Conservation (phyloP, 2,888 invertebrate genomes). For the Aethes cnicana region DNA sequence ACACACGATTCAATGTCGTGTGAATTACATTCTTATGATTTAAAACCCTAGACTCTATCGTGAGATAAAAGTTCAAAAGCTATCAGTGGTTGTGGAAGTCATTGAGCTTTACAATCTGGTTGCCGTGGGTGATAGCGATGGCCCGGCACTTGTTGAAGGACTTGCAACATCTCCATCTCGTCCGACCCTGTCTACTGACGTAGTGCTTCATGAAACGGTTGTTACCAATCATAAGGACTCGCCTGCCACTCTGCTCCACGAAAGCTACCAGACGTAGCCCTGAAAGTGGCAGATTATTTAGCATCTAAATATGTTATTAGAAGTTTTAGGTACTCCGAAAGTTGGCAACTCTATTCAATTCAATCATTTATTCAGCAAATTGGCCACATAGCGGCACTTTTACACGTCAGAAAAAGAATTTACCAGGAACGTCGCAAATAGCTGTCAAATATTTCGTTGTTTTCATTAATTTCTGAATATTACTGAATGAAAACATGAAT, state of each 20-base stretch:
- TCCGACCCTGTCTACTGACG: conserved; percentile 55
- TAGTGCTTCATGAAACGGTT: conserved; percentile 65
- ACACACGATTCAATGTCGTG: no score
- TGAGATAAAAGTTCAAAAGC: conserved; percentile 9
- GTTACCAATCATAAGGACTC: conserved; percentile 56
- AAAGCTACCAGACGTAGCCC: conserved; percentile 22
- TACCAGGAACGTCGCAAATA: no score
- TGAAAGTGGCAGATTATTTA: no score
- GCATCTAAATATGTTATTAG: neutral
- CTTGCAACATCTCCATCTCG: conserved; percentile 66
- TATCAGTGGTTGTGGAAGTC: conserved; percentile 59
- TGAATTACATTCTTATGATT: neutral
- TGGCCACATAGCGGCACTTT: no score
- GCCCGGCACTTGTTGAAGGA: conserved; percentile 63
- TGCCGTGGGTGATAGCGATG: conserved; percentile 61
- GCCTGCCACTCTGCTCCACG: conserved; percentile 47
- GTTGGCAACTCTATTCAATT: no score
- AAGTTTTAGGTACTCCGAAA: no score
- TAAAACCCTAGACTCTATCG: no score
- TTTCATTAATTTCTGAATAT: no score
- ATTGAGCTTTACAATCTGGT: conserved; percentile 60
- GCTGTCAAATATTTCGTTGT: no score
- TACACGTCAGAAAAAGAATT: no score
- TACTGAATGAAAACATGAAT: no score
- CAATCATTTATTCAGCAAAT: no score